phyloP scores from a whole-genome alignment of 2,113 vertebrate species.

The Campylorhamphus procurvoides region DNA sequence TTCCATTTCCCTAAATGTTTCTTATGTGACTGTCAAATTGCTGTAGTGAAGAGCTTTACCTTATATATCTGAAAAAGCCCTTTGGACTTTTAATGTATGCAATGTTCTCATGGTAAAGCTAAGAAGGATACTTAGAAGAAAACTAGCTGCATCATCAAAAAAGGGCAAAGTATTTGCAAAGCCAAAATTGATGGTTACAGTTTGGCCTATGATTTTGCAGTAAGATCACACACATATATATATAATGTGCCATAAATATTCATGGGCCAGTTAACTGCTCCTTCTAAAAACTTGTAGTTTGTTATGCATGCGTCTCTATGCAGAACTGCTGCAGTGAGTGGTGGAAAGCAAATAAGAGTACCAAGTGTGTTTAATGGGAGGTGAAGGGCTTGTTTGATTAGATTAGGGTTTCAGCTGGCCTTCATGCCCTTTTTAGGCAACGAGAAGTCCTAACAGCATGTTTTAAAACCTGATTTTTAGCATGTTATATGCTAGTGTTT shows the following conservation, averaged over 20 bases:
- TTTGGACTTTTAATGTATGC: neutral
- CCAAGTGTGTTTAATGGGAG: neutral
- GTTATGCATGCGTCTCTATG: accelerated
- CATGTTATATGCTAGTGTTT: neutral
- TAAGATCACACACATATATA: neutral
- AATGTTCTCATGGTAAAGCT: neutral
- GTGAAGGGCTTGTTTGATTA: neutral
- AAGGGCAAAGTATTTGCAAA: neutral
- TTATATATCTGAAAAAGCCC: neutral
- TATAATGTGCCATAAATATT: neutral
- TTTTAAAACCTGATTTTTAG: slow-evolving; percentile 29
- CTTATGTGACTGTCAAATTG: neutral
- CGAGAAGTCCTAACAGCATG: neutral
- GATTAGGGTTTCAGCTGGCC: neutral
- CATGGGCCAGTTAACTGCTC: neutral
- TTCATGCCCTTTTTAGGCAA: slow-evolving; percentile 4
- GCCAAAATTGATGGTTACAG: neutral
- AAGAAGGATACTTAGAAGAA: neutral
- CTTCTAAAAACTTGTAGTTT: neutral
- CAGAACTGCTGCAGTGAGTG: neutral
- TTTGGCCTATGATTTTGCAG: neutral
- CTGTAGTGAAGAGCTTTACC: neutral
- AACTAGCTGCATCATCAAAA: neutral
- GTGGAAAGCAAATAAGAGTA: neutral
- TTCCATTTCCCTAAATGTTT: neutral